A percentile compares a stretch with the other conserved stretches of the same genome.
Conservation (phyloP, 2,797 vertebrate species). For the Arrhamphus sclerolepis region DNA sequence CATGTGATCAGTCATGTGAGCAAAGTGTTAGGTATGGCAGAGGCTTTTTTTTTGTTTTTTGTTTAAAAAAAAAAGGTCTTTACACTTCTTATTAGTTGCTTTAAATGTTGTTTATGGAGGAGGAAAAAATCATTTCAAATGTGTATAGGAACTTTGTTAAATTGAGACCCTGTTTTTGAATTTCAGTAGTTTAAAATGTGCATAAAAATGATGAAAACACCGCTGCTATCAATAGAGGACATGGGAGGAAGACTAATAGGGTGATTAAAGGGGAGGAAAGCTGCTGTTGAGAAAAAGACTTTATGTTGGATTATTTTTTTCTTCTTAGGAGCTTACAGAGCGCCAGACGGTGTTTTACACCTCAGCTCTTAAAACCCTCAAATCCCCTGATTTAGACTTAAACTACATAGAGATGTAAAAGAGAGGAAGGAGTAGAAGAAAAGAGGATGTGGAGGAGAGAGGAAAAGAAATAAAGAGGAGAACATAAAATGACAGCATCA, state of each 20-base stretch:
- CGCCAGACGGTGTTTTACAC: slow-evolving; percentile 66
- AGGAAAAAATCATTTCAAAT: neutral
- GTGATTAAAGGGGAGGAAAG: slow-evolving; percentile 66
- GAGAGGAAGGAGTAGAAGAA: slow-evolving; percentile 23
- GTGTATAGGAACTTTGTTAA: neutral
- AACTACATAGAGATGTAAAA: slow-evolving; percentile 51
- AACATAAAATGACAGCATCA: neutral
- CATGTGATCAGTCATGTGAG: neutral
- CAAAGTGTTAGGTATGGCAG: neutral
- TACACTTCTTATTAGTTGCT: neutral
- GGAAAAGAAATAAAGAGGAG: slow-evolving; percentile 3
- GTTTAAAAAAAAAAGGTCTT: neutral
- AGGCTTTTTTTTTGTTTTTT: too few species aligned
- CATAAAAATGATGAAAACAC: slow-evolving; percentile 7
- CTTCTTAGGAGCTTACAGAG: slow-evolving; percentile 66
- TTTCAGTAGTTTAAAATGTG: neutral
- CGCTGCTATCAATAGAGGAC: slow-evolving; percentile 4
- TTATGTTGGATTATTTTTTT: slow-evolving; percentile 73
- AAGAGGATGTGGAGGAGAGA: neutral
- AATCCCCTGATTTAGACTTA: slow-evolving; percentile 69
- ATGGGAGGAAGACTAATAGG: slow-evolving; percentile 47
- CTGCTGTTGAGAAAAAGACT: slow-evolving; percentile 69
- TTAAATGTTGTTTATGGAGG: too few species aligned
- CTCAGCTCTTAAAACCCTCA: slow-evolving; percentile 69
- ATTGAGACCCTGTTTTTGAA: neutral